phyloP scores from a whole-genome alignment of 2,797 vertebrate species.

The Lerista edwardsae region DNA sequence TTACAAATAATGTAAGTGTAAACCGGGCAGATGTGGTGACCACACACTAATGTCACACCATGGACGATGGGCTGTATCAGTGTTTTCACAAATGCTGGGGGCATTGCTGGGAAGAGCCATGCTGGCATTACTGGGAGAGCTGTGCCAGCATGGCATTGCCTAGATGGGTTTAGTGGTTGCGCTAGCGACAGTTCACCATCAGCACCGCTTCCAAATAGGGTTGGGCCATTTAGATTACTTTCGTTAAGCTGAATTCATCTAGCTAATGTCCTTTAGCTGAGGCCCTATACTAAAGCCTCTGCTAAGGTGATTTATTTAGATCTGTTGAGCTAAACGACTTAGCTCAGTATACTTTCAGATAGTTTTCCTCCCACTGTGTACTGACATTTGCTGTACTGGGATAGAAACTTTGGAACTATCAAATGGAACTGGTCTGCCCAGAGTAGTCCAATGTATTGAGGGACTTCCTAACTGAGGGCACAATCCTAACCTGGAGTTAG shows the following conservation, averaged over 20 bases:
- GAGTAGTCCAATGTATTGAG: background rate
- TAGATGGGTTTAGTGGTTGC: no score
- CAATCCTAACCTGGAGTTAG: no score
- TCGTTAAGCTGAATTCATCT: constrained; percentile 41
- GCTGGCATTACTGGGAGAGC: no score
- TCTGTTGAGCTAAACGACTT: constrained; percentile 61
- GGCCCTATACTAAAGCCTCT: constrained; percentile 49
- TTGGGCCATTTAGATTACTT: no score
- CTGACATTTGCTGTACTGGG: background rate
- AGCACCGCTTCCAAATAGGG: background rate
- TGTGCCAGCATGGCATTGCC: no score
- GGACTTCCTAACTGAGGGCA: background rate
- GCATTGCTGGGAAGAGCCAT: no score
- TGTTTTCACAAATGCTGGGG: no score
- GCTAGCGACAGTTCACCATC: no score
- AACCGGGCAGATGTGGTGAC: no score
- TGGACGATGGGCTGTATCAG: no score
- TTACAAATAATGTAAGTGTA: background rate
- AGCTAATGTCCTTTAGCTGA: constrained; percentile 58
- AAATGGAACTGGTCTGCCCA: background rate
- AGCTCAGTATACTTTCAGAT: background rate
- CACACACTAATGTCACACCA: no score
- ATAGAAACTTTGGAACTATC: no score
- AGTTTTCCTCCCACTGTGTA: background rate
- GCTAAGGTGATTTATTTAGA: constrained; percentile 59